A percentile compares a stretch with the other conserved stretches of the same genome.
These are phyloP conservation scores for Callimorpha dominula DNA, from an alignment of 2,888 invertebrate species.

Conservation along the genomic window DNA sequence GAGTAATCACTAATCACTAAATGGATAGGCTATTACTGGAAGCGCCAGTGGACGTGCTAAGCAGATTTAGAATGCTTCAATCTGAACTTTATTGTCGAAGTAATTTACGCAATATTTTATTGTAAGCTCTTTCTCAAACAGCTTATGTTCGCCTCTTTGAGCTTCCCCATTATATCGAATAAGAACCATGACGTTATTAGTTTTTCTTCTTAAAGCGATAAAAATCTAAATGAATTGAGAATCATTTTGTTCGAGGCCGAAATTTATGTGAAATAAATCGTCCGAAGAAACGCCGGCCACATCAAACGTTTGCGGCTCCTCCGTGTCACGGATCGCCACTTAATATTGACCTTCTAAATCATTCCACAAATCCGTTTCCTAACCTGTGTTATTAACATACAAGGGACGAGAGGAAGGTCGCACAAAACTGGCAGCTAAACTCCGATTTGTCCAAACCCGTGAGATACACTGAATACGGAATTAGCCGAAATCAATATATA, in stretches of 20 bases:
- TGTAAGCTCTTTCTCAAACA: constrained; percentile 20
- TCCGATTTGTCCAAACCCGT: constrained; percentile 66
- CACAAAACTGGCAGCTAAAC: constrained; percentile 49
- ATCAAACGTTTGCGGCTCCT: constrained; percentile 68
- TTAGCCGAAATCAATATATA: constrained; percentile 69
- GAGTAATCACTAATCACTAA: background rate
- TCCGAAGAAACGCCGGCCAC: constrained; percentile 69
- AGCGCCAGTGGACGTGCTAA: constrained; percentile 3
- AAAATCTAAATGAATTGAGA: constrained; percentile 81
- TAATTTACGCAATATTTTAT: constrained; percentile 18
- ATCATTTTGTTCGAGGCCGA: constrained; percentile 70
- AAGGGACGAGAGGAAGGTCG: constrained; percentile 58
- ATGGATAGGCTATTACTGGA: constrained; percentile 1
- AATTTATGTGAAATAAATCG: constrained; percentile 81
- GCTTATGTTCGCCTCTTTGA: constrained; percentile 25
- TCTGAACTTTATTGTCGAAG: background rate
- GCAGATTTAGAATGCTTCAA: constrained; percentile 8
- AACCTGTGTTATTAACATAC: constrained; percentile 44
- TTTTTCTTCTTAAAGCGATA: constrained; percentile 81
- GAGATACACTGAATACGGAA: constrained; percentile 70
- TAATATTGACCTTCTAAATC: constrained; percentile 56
- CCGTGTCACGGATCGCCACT: constrained; percentile 52
- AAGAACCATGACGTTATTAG: constrained; percentile 74
- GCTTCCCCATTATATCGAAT: constrained; percentile 43
- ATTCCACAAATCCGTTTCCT: constrained; percentile 34